Evolutionary conservation across 2,113 vertebrate genomes (phyloP), one percentile per base, ranked within the genome.

Genomic region (Antennarius striatus): DNA sequence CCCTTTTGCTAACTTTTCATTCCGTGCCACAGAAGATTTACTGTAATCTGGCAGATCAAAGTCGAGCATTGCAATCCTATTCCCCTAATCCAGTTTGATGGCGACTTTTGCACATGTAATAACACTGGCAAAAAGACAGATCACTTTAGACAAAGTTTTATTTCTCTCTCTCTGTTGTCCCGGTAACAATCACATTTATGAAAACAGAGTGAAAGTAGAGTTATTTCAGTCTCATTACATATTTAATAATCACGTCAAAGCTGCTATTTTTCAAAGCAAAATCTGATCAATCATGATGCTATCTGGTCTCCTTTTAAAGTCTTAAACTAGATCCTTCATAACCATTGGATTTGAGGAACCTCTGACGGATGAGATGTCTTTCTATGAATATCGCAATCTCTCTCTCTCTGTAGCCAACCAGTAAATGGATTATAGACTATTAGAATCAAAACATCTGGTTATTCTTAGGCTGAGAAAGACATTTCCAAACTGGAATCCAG

Each of bases 21-120:
- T 85, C 83, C 75, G 81, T 81, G 83, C 83, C 69, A 42, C 58
- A 68, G 82, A 88, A 84, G 87, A 89, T 91, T 92, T 88, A 88
- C 88, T 88, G 89, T 92, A 93, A 93, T 93, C 91, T 93, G 86
- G 49, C 83, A 88, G 93, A 93, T 93, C 93, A 93, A 93, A 93
- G 93, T 63, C 77, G 28, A 77, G 77, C 85, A 83, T 82, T 40
- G 69, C 87, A 91, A 91, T 93, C 92, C 90, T 86, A 86, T 92
- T 91, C 78, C 79, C 78, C 62, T 92, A 92, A 93, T 92, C 91
- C 87, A 53, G 80, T 89, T 85, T 90, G 87, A 91, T 89, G 80
- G 79, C 75, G 87, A 91, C 87, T 90, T 81, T 83, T 90, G 80
- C 81, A 75, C 82, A 88, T 91, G 89, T 91, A 90, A 87, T 88